These are phyloP conservation scores for Callyntrura sp. DNA, from an alignment of 2,888 invertebrate genomes.

Conservation along the genomic window DNA sequence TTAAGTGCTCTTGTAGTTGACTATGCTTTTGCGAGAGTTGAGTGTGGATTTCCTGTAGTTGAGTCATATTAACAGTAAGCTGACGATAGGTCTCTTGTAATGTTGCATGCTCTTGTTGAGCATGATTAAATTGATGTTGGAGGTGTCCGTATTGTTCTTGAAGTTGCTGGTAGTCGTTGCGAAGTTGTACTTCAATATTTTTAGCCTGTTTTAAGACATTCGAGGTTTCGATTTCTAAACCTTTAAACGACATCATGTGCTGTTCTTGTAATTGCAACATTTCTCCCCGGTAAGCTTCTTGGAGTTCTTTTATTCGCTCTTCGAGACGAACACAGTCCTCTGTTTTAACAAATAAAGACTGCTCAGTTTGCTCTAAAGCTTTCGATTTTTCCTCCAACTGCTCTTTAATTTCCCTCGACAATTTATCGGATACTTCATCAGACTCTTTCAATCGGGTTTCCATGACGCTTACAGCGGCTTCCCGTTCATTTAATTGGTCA, in stretches of 20 bases:
- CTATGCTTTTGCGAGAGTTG: constrained; percentile 22
- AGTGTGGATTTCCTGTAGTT: constrained; percentile 26
- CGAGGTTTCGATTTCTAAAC: constrained; percentile 6
- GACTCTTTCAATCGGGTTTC: constrained; percentile 75
- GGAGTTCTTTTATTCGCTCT: constrained; percentile 64
- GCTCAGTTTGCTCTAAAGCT: constrained; percentile 87
- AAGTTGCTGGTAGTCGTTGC: no score
- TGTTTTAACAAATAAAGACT: constrained; percentile 77
- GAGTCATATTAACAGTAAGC: constrained; percentile 6
- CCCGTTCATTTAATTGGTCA: constrained; percentile 78
- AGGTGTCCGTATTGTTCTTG: no score
- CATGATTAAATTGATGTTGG: no score
- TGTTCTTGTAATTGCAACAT: constrained; percentile 62
- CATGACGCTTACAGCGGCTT: constrained; percentile 74
- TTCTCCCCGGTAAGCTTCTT: constrained; percentile 65
- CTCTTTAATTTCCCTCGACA: constrained; percentile 87
- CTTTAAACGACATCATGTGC: constrained; percentile 38
- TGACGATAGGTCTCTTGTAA: constrained; percentile 18
- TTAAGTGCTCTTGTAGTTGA: constrained; percentile 61
- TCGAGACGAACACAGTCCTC: constrained; percentile 75
- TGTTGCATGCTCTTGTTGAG: no score
- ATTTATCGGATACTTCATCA: constrained; percentile 41
- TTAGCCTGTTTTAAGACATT: constrained; percentile 32
- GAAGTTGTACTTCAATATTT: no score
- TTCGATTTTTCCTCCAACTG: constrained; percentile 88